phyloP scores from a whole-genome alignment of 2,113 vertebrate species.

The Carettochelys insculpta region DNA sequence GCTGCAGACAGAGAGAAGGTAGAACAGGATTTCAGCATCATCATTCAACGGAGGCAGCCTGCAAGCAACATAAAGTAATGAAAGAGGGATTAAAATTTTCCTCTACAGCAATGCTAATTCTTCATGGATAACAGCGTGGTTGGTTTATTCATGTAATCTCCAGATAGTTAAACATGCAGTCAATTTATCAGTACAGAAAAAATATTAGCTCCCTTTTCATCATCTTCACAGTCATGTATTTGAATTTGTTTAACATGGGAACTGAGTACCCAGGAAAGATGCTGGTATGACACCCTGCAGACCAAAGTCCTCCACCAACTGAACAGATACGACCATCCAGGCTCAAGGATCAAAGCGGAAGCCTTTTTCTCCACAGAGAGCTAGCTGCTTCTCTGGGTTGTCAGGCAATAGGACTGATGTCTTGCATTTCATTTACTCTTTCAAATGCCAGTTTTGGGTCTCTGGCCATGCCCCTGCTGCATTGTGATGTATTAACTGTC shows the following conservation, averaged over 20 bases:
- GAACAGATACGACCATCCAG: neutral
- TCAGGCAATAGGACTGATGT: neutral
- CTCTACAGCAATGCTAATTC: conserved; percentile 46
- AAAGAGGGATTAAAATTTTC: conserved; percentile 59
- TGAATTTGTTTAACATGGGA: neutral
- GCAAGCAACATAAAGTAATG: conserved; percentile 62
- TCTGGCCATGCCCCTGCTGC: neutral
- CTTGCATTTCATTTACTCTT: neutral
- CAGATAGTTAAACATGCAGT: neutral
- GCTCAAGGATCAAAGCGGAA: neutral
- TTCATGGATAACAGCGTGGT: neutral
- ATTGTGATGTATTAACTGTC: neutral
- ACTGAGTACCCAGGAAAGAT: neutral
- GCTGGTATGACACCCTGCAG: neutral
- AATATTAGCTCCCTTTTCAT: neutral
- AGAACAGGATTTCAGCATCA: conserved; percentile 65
- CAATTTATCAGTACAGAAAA: neutral
- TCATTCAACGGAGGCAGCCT: conserved; percentile 67
- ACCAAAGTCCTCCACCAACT: neutral
- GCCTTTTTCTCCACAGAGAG: too few relatives aligned
- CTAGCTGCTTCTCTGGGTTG: neutral
- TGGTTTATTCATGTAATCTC: neutral
- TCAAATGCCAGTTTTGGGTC: neutral
- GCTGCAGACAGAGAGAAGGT: conserved; percentile 45
- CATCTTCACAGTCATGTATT: neutral